Base-by-base conservation (phyloP, 2,888 invertebrate species). In the Tupiocoris notatus region DNA sequence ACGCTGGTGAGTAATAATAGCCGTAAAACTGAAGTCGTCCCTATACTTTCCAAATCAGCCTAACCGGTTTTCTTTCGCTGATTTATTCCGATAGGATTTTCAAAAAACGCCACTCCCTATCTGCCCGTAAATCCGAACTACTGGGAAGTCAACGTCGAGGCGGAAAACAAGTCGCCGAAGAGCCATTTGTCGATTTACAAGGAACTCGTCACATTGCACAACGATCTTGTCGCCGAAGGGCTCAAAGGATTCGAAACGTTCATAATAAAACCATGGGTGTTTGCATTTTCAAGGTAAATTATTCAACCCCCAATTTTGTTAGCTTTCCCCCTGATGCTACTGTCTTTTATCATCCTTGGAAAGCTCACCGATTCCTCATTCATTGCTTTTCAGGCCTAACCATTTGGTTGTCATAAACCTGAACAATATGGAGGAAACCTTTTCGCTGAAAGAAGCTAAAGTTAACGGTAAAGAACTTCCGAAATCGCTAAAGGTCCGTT, bases 81-180 rank as follows among this genome's bases (percentile, higher is more conserved):
- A 39, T 39, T 21, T 22, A 2, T 22, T 16, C 63, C 22, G 1
- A 18, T 66, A 71, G 86, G 84, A 0, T 92, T 92, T 82, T 88
- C 90, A 0, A 86, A 83, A 0, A 85, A 82, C 1, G 83, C 82
- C 0, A 82, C 81, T 0, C 88, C 91, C 0, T 92, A 92, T 92
- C 82, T 92, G 7, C 91, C 91, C 0, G 86, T 92, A 0, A 86
- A 89, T 77, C 82, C 86, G 0, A 89, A 91, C 81, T 91, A 88
- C 81, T 81, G 80, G 79, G 85, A 84, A 7, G 82, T 88, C 9
- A 92, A 92, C 83, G 78, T 80, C 7, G 66, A 78, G 16, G 62
- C 59, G 0, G 79, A 81, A 67, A 66, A 23, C 1, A 57, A 57
- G 0, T 66, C 68, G 0, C 17, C 24, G 0, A 62, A 18, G 7